Evolutionary conservation across 1,140 invertebrate genomes (phyloP), one percentile per base, ranked within the genome.

Genomic region (Sitophilus oryzae): DNA sequence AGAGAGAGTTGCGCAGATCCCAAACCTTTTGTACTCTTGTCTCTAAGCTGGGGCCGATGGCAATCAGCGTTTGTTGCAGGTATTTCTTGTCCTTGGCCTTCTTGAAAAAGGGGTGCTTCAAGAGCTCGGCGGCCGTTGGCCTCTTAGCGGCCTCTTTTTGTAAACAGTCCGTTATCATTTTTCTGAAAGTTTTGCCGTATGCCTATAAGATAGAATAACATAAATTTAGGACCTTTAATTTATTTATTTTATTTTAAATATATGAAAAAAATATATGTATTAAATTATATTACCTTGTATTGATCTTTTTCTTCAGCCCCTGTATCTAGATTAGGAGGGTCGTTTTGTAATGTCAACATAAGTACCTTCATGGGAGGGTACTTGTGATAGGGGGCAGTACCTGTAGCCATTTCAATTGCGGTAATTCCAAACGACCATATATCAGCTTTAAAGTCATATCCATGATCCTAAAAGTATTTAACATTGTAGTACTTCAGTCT

Each of bases 391-490:
- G 96, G 96, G 0, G 96, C 96, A 8, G 94, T 96, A 10, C 96
- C 96, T 6, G 95, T 97, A 0, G 96, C 96, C 83, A 99, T 87
- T 77, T 99, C 96, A 62, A 99, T 98, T 0, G 95, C 95, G 0
- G 96, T 98, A 52, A 99, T 99, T 20, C 96, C 96, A 73, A 99
- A 89, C 20, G 93, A 97, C 96, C 96, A 99, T 59, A 99, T 98
- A 69, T 99, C 96, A n/a, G 96, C 96, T 76, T 98, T 98, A 73
- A 95, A 98, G 73, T 98, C 95, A 70, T 98, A 98, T 0, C 96
- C 96, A 71, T 94, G 92, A 67, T 97, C 93, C 88, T 89, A 22
- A n/a, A n/a, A n/a, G n/a, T n/a, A n/a, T n/a, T n/a, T n/a, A n/a
- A n/a, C n/a, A n/a, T n/a, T n/a, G n/a, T n/a, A n/a, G n/a, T n/a